phyloP scores from a whole-genome alignment of 2,888 invertebrate species.

The Mantis religiosa region DNA sequence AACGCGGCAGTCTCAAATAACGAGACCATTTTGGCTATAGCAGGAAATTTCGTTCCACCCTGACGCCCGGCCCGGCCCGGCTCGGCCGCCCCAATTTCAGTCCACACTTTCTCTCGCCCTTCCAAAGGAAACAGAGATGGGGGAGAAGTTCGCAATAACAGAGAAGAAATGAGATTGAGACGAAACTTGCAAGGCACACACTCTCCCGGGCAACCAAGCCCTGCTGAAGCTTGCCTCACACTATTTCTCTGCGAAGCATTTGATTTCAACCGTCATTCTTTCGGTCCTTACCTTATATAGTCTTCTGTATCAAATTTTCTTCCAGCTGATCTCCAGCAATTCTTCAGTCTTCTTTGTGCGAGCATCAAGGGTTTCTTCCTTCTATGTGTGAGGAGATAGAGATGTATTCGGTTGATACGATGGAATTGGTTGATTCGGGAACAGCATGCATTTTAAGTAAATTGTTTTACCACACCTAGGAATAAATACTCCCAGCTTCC shows the following conservation, averaged over 20 bases:
- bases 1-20: background rate
- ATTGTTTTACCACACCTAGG: background rate
- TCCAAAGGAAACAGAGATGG: background rate
- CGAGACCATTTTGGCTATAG: background rate
- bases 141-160: constrained; percentile 2
- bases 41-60: background rate
- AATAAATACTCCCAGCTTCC: too few relatives aligned
- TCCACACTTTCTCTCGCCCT: background rate
- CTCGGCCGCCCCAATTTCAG: background rate
- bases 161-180: constrained; percentile 10
- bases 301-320: background rate
- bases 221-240: background rate
- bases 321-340: background rate
- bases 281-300: background rate
- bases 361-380: background rate
- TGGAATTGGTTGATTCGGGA: background rate
- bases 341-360: background rate
- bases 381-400: background rate
- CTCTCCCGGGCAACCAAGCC: background rate
- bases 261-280: background rate
- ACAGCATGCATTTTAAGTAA: background rate
- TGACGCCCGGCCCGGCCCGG: too few relatives aligned
- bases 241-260: background rate
- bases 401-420: background rate
- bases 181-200: background rate